Evolutionary conservation across 2,888 invertebrate species (phyloP).

Genomic region (Lepidonotus clava): DNA sequence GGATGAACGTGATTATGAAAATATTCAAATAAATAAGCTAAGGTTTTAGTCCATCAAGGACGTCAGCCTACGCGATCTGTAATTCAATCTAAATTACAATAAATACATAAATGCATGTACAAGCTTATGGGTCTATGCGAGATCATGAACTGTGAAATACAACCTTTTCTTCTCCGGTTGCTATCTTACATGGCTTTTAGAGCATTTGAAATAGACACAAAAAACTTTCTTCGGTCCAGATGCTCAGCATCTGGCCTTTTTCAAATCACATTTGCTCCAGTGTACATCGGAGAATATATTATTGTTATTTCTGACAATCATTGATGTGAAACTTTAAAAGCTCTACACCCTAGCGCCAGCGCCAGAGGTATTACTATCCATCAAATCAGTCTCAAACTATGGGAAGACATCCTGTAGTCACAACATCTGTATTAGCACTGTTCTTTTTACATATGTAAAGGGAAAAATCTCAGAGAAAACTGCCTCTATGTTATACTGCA

Average conservation of each 20-base stretch:
- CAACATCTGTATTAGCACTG: neutral
- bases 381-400: too few relatives aligned
- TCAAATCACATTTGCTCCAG: neutral
- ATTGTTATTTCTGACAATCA: neutral
- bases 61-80: neutral
- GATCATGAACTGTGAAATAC: too few relatives aligned
- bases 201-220: too few relatives aligned
- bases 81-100: too few relatives aligned
- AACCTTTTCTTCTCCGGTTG: too few relatives aligned
- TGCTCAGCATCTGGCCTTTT: neutral
- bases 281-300: neutral
- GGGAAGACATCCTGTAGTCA: neutral
- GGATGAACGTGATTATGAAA: neutral
- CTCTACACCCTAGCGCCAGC: neutral
- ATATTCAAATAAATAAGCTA: conserved; percentile 5
- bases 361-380: too few relatives aligned
- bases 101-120: neutral
- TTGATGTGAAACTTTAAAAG: neutral
- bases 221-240: too few relatives aligned
- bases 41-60: neutral
- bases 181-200: too few relatives aligned
- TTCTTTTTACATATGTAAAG: neutral
- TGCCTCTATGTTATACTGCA: too few relatives aligned
- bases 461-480: neutral
- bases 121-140: too few relatives aligned